These are phyloP conservation scores for Zaprionus ghesquierei DNA, from an alignment of 1,140 invertebrate species.

Conservation along the genomic window DNA sequence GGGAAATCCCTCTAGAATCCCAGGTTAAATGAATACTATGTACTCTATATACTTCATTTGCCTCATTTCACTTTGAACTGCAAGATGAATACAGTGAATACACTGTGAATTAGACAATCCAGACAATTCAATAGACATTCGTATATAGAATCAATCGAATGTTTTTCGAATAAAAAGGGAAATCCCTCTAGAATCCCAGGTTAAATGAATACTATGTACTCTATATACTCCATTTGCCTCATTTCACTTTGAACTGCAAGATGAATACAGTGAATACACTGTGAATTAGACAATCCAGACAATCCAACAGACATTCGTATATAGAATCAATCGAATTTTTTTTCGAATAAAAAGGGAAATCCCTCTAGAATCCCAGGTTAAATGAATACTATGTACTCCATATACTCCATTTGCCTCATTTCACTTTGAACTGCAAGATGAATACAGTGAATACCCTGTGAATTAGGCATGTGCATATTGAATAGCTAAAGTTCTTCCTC, in stretches of 20 bases:
- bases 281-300: too few relatives aligned
- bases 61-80: not conserved
- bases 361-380: not conserved
- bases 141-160: not conserved
- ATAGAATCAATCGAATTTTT: too few relatives aligned
- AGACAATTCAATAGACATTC: too few relatives aligned
- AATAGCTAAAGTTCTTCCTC: not conserved
- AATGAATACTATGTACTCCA: too few relatives aligned
- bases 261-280: too few relatives aligned
- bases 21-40: not conserved
- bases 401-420: not conserved
- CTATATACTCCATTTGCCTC: too few relatives aligned
- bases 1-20: not conserved
- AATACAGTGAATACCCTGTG: not conserved
- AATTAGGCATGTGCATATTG: not conserved
- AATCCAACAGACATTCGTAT: too few relatives aligned
- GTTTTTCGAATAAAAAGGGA: too few relatives aligned
- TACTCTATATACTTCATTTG: too few relatives aligned
- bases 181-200: not conserved
- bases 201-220: not conserved
- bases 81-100: too few relatives aligned
- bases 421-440: slow-evolving; percentile 12
- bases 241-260: not conserved
- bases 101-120: too few relatives aligned
- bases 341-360: too few relatives aligned